Conservation (phyloP, 2,113 vertebrate species). For the Hypanus sabinus region DNA sequence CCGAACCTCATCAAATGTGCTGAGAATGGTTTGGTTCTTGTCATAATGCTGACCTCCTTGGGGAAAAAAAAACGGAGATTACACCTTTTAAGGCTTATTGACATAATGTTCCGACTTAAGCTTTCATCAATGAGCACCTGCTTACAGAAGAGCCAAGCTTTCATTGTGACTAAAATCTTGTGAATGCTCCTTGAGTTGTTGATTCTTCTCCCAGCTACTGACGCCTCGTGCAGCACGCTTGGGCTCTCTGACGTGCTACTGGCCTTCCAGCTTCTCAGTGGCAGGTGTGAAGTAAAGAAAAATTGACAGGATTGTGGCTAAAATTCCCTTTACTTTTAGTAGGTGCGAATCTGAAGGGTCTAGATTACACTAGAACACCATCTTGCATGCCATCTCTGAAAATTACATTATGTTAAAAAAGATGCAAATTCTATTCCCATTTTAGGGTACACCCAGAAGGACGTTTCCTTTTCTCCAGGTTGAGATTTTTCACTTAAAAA, state of each 20-base stretch:
- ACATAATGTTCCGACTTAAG: no score
- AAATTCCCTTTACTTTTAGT: not conserved
- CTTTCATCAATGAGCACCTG: not conserved
- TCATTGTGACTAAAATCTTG: not conserved
- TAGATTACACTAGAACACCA: not conserved
- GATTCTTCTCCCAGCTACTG: not conserved
- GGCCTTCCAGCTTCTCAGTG: not conserved
- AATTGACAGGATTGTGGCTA: not conserved
- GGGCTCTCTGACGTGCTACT: not conserved
- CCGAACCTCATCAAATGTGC: conserved; percentile 62
- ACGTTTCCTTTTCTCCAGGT: not conserved
- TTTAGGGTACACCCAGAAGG: not conserved
- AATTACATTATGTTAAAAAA: not conserved
- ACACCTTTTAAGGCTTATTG: not conserved
- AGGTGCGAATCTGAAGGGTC: not conserved
- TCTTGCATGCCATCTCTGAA: not conserved
- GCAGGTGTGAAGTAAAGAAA: not conserved
- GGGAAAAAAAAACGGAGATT: conserved; percentile 42
- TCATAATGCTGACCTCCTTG: conserved; percentile 83
- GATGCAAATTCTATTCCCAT: not conserved
- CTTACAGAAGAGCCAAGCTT: not conserved
- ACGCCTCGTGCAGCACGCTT: no score
- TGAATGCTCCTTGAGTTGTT: not conserved
- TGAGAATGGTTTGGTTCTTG: conserved; percentile 77
- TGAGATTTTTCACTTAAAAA: not conserved